Evolutionary conservation across 2,113 vertebrate species (phyloP).

Genomic region (Ondatra zibethicus): DNA sequence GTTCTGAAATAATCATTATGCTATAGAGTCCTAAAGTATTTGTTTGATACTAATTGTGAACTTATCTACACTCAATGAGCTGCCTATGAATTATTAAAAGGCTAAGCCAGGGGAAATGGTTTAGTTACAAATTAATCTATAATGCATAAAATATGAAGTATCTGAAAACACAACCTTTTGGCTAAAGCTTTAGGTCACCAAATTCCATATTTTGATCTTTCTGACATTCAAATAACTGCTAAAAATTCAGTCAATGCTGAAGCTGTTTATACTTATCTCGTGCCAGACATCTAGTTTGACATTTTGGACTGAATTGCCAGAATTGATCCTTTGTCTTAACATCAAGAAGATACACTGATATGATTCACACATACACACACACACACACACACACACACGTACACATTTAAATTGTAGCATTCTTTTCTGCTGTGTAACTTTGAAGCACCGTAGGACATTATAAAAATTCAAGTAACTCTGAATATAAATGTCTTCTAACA

Average conservation of each 20-base stretch:
- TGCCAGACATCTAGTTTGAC: slow-evolving; percentile 74
- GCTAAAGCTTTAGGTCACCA: slow-evolving; percentile 73
- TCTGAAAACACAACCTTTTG: slow-evolving; percentile 70
- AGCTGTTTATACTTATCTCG: slow-evolving; percentile 63
- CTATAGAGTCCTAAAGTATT: slow-evolving; percentile 45
- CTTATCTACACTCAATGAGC: slow-evolving; percentile 3
- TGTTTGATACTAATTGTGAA: slow-evolving; percentile 73
- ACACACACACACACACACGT: not conserved
- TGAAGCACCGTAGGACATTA: not conserved
- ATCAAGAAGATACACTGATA: slow-evolving; percentile 35
- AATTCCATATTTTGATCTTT: slow-evolving; percentile 69
- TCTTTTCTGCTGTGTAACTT: not conserved
- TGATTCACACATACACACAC: not conserved
- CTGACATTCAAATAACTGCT: slow-evolving; percentile 80
- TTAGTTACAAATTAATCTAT: slow-evolving; percentile 75
- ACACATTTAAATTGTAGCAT: not conserved
- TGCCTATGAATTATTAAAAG: slow-evolving; percentile 73
- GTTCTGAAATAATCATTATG: slow-evolving; percentile 56
- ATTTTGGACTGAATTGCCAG: slow-evolving; percentile 69
- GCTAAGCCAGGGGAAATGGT: slow-evolving; percentile 42
- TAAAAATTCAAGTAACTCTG: not conserved
- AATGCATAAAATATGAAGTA: slow-evolving; percentile 61
- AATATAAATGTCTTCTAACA: not conserved
- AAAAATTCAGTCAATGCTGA: slow-evolving; percentile 76
- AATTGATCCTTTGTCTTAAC: slow-evolving; percentile 72